Base-by-base conservation (phyloP, 2,113 vertebrate species). In the Prietella phreatophila region DNA sequence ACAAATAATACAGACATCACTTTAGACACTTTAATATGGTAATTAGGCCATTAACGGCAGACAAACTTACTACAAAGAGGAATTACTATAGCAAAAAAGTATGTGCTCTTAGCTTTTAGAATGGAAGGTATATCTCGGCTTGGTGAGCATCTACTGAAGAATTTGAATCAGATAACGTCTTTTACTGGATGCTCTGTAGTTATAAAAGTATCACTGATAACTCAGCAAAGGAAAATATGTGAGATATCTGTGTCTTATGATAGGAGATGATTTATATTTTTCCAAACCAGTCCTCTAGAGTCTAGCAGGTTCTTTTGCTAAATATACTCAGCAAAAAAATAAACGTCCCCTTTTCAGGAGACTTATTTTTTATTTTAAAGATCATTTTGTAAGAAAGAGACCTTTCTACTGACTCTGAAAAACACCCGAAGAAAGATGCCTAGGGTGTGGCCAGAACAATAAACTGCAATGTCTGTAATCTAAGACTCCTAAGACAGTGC, bases 1-100 rank as follows among this genome's bases (percentile, higher is more conserved):
- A 81, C 65, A 89, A 36, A 93, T 90, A 92, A 92, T 88, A 88
- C 76, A 88, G 85, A 88, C 87, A 81, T 84, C 89, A 88, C 83
- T 82, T 85, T 78, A 88, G 89, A 92, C 65, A 89, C 22, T 81
- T 91, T 92, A 87, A 93, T 92, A 89, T 86, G 83, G 83, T 88
- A 88, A 92, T 92, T 84, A 90, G 84, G 88, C 85, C 65, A 56
- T 89, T 91, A 89, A 86, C 82, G 89, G 92, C 87, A 90, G 88
- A 85, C 84, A 84, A 86, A 90, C 89, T 87, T 86, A 86, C 76
- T 88, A 53, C 25, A 85, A 79, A 58, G 76, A 81, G 33, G 81
- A 63, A 89, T 89, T 83, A 90, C 82, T 81, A 82, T 60, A 79
- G 39, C 53, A 10, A 30, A 47, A 33, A 88, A 58, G 87, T n/a